A percentile compares a stretch with the other conserved stretches of the same genome.
phyloP scores from a whole-genome alignment of 2,888 invertebrate species.

The Lymantria dispar region DNA sequence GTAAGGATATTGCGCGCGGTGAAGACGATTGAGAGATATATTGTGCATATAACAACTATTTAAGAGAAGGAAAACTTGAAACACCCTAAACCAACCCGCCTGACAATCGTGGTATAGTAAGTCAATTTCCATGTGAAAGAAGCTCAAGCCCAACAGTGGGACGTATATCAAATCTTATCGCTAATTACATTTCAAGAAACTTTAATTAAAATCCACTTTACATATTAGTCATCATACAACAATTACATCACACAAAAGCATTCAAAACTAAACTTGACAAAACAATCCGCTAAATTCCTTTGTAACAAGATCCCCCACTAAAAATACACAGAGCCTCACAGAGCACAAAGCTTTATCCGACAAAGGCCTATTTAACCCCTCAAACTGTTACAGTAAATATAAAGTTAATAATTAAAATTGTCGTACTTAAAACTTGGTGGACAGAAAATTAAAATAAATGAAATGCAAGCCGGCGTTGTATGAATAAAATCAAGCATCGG shows the following conservation, averaged over 20 bases:
- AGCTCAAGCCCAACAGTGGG: too few relatives aligned
- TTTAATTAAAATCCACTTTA: not conserved
- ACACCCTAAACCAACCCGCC: too few relatives aligned
- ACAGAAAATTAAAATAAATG: slow-evolving; percentile 39
- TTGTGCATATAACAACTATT: too few relatives aligned
- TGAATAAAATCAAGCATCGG: slow-evolving; percentile 30
- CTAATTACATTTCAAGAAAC: too few relatives aligned
- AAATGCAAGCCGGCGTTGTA: slow-evolving; percentile 26
- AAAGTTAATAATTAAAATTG: slow-evolving; percentile 43
- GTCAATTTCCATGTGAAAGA: too few relatives aligned
- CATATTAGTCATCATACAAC: not conserved
- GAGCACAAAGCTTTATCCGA: slow-evolving; percentile 4
- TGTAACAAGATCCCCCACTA: not conserved
- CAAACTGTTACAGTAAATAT: slow-evolving; percentile 21
- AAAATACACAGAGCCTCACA: not conserved
- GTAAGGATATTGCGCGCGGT: too few relatives aligned
- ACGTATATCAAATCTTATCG: too few relatives aligned
- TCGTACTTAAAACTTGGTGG: slow-evolving; percentile 24
- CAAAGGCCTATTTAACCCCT: slow-evolving; percentile 19
- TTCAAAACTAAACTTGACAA: not conserved
- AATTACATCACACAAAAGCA: not conserved
- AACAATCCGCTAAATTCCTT: not conserved
- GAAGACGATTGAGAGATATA: too few relatives aligned
- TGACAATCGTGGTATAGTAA: too few relatives aligned
- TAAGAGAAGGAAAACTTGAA: too few relatives aligned